Evolutionary conservation across 2,888 invertebrate genomes (phyloP).

Genomic region (Oligia strigilis): DNA sequence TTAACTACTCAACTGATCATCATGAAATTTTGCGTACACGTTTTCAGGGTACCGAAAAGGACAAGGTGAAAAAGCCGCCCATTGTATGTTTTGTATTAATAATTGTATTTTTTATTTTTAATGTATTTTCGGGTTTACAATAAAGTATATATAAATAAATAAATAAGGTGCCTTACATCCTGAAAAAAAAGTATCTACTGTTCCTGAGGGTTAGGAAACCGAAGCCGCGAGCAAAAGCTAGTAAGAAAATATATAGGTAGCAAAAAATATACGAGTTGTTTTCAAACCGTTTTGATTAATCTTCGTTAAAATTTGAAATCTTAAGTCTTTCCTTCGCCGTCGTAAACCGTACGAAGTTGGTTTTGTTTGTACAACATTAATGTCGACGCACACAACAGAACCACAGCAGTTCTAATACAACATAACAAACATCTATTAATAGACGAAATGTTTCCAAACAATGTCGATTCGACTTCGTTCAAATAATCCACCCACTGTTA

Average conservation of each 20-base stretch:
- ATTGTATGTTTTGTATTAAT: too few species aligned
- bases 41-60: too few species aligned
- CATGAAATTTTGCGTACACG: too few species aligned
- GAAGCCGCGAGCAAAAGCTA: too few species aligned
- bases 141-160: too few species aligned
- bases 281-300: background rate
- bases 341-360: background rate
- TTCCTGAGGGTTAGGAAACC: too few species aligned
- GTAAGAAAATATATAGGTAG: background rate
- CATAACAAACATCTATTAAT: conserved; percentile 1
- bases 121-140: too few species aligned
- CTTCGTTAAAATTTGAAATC: background rate
- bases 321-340: background rate
- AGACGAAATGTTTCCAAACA: conserved; percentile 30
- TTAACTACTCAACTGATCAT: too few species aligned
- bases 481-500: background rate
- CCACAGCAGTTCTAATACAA: background rate
- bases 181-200: too few species aligned
- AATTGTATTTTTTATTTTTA: too few species aligned
- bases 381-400: background rate
- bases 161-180: too few species aligned
- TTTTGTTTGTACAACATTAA: background rate
- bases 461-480: conserved; percentile 2
- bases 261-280: background rate
- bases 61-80: too few species aligned